Conservation (phyloP, 2,797 vertebrate genomes). For the Capromys pilorides region DNA sequence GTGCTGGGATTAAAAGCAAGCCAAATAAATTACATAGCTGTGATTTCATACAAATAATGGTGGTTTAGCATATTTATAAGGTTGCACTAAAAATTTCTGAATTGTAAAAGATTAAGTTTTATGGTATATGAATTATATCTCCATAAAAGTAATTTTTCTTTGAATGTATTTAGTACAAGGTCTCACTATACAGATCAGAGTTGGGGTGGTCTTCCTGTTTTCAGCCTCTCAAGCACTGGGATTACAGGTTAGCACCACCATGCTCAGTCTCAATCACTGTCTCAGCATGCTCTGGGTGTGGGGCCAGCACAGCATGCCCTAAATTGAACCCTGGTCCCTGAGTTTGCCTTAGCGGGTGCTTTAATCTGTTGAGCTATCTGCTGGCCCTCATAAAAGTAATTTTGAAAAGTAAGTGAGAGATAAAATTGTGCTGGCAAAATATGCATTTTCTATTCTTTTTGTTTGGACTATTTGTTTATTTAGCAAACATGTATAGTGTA, state of each 20-base stretch:
- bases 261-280: too few relatives aligned
- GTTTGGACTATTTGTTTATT: slow-evolving; percentile 1
- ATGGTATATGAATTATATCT: slow-evolving; percentile 7
- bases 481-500: background rate
- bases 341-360: too few relatives aligned
- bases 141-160: background rate
- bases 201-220: too few relatives aligned
- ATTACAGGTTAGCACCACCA: too few relatives aligned
- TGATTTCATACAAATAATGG: background rate
- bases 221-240: too few relatives aligned
- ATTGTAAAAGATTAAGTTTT: slow-evolving; percentile 10
- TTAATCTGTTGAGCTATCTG: too few relatives aligned
- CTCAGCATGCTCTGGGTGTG: too few relatives aligned
- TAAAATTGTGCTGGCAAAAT: slow-evolving; percentile 27
- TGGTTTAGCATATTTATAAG: background rate
- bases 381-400: background rate
- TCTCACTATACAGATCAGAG: too few relatives aligned
- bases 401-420: slow-evolving; percentile 31
- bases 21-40: background rate
- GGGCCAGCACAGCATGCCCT: too few relatives aligned
- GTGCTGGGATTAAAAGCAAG: background rate
- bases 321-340: too few relatives aligned
- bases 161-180: background rate
- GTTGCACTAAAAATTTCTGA: background rate
- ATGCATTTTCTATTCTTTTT: background rate